phyloP scores from a whole-genome alignment of 2,797 vertebrate genomes.

The Enteromius mattozi region DNA sequence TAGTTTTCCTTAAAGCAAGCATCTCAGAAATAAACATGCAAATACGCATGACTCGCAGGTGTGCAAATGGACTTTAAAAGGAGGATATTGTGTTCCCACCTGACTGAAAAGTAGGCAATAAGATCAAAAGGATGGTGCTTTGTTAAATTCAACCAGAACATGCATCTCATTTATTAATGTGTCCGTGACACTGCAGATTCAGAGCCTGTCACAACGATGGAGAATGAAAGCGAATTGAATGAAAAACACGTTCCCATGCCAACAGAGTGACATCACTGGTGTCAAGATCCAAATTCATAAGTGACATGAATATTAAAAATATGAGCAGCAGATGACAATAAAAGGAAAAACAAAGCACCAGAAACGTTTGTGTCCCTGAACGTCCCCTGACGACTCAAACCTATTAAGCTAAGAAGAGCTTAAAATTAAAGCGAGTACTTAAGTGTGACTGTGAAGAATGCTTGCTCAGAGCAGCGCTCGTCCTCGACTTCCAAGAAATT shows the following conservation, averaged over 20 bases:
- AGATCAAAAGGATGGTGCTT: constrained; percentile 21
- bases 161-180: background rate
- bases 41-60: background rate
- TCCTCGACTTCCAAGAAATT: constrained; percentile 57
- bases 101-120: constrained; percentile 23
- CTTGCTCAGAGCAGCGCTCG: constrained; percentile 33
- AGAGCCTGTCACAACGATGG: background rate
- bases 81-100: background rate
- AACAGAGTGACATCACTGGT: constrained; percentile 40
- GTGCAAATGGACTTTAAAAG: constrained; percentile 8
- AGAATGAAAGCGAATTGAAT: constrained; percentile 24
- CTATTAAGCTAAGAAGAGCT: constrained; percentile 16
- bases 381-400: background rate
- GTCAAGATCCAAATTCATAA: constrained; percentile 21
- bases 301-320: constrained; percentile 24
- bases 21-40: constrained; percentile 21
- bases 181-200: constrained; percentile 2
- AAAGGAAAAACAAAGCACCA: background rate
- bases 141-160: constrained; percentile 4
- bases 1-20: constrained; percentile 15
- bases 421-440: constrained; percentile 32
- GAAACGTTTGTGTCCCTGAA: background rate
- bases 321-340: background rate
- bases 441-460: constrained; percentile 23
- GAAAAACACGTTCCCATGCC: constrained; percentile 50